phyloP scores from a whole-genome alignment of 2,888 invertebrate genomes.

The Idaea biselata region DNA sequence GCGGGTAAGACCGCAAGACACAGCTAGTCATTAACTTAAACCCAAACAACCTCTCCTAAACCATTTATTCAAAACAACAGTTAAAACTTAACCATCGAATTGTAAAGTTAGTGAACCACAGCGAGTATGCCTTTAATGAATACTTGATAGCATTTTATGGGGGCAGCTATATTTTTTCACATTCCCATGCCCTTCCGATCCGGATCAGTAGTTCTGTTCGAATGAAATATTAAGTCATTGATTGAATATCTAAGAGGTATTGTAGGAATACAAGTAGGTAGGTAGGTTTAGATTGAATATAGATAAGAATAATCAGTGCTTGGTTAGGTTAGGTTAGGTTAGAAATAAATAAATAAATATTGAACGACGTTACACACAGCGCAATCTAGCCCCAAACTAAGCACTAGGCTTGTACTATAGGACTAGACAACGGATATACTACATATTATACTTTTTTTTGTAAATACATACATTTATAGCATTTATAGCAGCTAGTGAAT shows the following conservation, averaged over 20 bases:
- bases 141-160: slow-evolving; percentile 61
- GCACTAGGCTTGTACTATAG: no score
- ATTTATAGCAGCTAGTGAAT: neutral
- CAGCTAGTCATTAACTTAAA: no score
- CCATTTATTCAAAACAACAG: slow-evolving; percentile 2
- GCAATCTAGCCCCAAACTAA: no score
- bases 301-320: neutral
- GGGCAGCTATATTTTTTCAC: slow-evolving; percentile 30
- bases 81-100: slow-evolving; percentile 7
- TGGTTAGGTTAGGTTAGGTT: no score
- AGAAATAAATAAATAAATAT: no score
- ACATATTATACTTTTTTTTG: no score
- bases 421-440: no score
- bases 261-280: no score
- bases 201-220: slow-evolving; percentile 29
- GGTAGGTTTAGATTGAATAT: neutral
- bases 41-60: slow-evolving; percentile 4
- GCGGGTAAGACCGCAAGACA: no score
- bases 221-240: slow-evolving; percentile 19
- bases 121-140: slow-evolving; percentile 50
- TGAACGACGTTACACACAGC: no score
- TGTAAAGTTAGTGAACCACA: slow-evolving; percentile 31
- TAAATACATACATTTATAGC: no score
- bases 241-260: slow-evolving; percentile 2
- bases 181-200: slow-evolving; percentile 34